Evolutionary conservation across 2,888 invertebrate species (phyloP), one percentile per base, ranked within the genome.

Genomic region (Archaeoteleia sp.): DNA sequence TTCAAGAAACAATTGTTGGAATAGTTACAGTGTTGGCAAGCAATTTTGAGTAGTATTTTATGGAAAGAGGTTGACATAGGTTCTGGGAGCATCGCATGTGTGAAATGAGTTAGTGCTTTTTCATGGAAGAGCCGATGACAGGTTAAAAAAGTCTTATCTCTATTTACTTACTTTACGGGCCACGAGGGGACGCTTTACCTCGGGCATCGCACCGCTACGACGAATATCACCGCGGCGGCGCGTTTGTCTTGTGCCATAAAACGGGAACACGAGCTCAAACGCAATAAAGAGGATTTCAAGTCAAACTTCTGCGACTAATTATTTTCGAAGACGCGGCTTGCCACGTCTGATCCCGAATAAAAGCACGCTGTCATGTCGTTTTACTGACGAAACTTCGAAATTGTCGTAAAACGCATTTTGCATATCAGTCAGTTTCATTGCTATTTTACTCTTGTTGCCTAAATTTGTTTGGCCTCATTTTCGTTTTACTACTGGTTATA

Each of bases 111-210:
- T 45, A 46, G 40, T 61, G 46, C 51, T 53, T 53, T 61, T 61
- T 61, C 45, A 5, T 23, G 4, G 23, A n/a, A n/a, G n/a, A n/a
- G n/a, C n/a, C 7, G 45, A 61, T 49, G 60, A 49, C 61, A 61
- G 46, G 53, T 61, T 53, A 57, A 65, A 65, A 49, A 51, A 34
- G 55, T 54, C 63, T 55, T 63, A 54, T 63, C 62, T 55, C 6
- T 43, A 34, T 54, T 63, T 40, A 55, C 62, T 55, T 32, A 25
- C 40, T 35, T 32, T 46, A 29, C 20, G 40, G 15, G 23, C 27
- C n/a, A 30, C 23, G 25, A 8, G 32, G n/a, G 13, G 20, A 13
- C 23, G 30, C 37, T 14, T 15, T 2, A n/a, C n/a, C n/a, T n/a
- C n/a, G n/a, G n/a, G n/a, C 10, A 29, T 27, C 9, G 35, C 51